These are phyloP conservation scores for Ditylenchus dipsaci DNA, from an alignment of 1,140 invertebrate genomes.

Conservation along the genomic window DNA sequence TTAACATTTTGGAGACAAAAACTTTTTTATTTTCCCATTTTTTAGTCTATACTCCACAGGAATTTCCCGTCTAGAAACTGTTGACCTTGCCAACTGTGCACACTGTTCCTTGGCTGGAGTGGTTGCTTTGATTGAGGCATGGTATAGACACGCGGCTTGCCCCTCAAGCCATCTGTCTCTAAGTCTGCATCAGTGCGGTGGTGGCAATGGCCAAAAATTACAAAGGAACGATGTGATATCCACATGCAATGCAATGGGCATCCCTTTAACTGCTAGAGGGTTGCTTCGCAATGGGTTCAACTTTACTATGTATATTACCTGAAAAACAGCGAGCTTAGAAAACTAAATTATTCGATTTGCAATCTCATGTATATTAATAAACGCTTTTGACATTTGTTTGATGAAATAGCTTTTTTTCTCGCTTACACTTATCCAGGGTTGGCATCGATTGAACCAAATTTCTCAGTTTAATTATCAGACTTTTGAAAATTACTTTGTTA, in stretches of 20 bases:
- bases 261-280: constrained; percentile 1
- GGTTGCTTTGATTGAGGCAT: constrained; percentile 26
- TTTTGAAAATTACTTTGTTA: too few relatives aligned
- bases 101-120: constrained; percentile 20
- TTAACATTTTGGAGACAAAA: not conserved
- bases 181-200: constrained; percentile 10
- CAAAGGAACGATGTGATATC: constrained; percentile 1
- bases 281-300: too few relatives aligned
- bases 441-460: too few relatives aligned
- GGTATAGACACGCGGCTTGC: not conserved
- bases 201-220: not conserved
- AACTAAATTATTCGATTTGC: too few relatives aligned
- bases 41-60: constrained; percentile 17
- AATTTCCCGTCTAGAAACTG: constrained; percentile 12
- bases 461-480: too few relatives aligned
- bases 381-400: too few relatives aligned
- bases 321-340: too few relatives aligned
- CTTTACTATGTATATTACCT: too few relatives aligned
- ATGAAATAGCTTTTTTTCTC: too few relatives aligned
- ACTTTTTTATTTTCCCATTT: constrained; percentile 14
- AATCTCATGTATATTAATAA: too few relatives aligned
- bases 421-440: too few relatives aligned
- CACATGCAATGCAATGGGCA: constrained; percentile 9
- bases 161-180: constrained; percentile 5
- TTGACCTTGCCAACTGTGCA: constrained; percentile 7